Percentiles rank a stretch among this genome's conserved stretches.
phyloP scores from a whole-genome alignment of 2,797 vertebrate species.

The Myoxocephalus aenaeus region DNA sequence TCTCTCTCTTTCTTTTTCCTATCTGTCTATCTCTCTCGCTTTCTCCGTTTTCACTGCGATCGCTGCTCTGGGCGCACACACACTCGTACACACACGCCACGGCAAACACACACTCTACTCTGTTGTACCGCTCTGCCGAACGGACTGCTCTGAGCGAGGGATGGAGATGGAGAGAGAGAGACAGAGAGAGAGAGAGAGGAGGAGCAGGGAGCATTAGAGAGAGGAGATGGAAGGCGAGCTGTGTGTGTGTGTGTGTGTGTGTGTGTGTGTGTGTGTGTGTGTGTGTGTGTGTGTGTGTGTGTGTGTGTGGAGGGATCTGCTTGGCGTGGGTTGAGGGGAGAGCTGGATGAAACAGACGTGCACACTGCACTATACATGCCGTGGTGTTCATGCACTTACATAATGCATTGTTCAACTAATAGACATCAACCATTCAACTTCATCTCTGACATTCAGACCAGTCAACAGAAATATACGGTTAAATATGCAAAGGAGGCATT shows the following conservation, averaged over 20 bases:
- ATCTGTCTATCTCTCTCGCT: conserved; percentile 9
- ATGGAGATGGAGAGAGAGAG: conserved; percentile 41
- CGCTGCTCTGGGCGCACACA: conserved; percentile 65
- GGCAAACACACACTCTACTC: conserved; percentile 54
- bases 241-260: conserved; percentile 6
- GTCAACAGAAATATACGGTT: too few relatives aligned
- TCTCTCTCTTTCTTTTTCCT: conserved; percentile 24
- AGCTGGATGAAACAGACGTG: conserved; percentile 27
- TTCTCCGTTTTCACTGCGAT: conserved; percentile 52
- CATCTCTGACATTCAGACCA: too few relatives aligned
- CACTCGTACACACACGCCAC: conserved; percentile 33
- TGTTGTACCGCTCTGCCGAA: conserved; percentile 57
- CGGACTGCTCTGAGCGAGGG: conserved; percentile 53
- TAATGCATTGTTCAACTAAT: neutral
- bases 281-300: conserved; percentile 9
- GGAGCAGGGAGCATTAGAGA: too few relatives aligned
- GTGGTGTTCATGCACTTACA: conserved; percentile 2
- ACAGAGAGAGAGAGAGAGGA: conserved; percentile 32
- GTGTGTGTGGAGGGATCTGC: conserved; percentile 12
- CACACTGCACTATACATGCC: neutral
- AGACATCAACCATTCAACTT: too few relatives aligned
- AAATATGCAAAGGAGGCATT: too few relatives aligned
- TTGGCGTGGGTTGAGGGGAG: conserved; percentile 35
- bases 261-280: conserved; percentile 18
- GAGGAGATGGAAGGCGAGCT: too few relatives aligned